Conservation (phyloP, 1,140 invertebrate species). For the Lepeophtheirus salmonis region DNA sequence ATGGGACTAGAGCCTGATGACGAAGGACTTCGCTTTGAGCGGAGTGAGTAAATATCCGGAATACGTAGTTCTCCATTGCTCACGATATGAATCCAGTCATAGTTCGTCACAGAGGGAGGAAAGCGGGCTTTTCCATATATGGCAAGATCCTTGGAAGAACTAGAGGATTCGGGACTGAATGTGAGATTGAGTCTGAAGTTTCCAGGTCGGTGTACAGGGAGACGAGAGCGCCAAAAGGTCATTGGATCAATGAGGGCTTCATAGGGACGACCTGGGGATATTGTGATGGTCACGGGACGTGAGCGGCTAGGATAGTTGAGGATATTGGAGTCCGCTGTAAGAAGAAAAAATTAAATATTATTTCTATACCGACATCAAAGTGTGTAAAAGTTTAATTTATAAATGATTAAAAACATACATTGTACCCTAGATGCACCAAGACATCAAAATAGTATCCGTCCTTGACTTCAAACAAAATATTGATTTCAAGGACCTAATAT, state of each 20-base stretch:
- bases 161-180: neutral
- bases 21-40: neutral
- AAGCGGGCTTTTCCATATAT: neutral
- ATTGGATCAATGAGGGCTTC: constrained; percentile 10
- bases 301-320: neutral
- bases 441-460: too few species aligned
- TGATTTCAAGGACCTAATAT: too few species aligned
- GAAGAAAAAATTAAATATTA: neutral
- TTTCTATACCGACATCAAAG: neutral
- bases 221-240: constrained; percentile 7
- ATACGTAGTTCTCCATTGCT: neutral
- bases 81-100: constrained; percentile 10
- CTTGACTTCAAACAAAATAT: too few species aligned
- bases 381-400: too few species aligned
- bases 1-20: neutral
- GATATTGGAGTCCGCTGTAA: neutral
- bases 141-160: neutral
- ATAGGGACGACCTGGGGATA: constrained; percentile 8
- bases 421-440: too few species aligned
- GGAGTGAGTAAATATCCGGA: neutral
- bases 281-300: neutral
- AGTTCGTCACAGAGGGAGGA: constrained; percentile 9
- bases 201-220: neutral
- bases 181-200: constrained; percentile 4
- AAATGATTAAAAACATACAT: too few species aligned